Evolutionary conservation across 2,888 invertebrate genomes (phyloP).

Genomic region (Mellilla xanthometata): DNA sequence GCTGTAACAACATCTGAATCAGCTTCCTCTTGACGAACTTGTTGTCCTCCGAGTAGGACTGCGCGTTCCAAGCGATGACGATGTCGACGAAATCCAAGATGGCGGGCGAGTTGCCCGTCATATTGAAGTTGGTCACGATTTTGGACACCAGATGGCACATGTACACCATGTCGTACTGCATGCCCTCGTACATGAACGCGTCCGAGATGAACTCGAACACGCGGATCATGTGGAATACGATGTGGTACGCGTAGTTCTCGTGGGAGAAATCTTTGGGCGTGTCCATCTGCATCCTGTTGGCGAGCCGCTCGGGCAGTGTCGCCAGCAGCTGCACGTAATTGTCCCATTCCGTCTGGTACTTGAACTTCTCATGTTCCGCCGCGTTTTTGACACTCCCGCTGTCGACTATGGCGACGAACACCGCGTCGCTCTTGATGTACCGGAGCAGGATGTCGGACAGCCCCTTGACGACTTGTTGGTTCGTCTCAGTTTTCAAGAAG

Average conservation of each 20-base stretch:
- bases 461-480: constrained; percentile 49
- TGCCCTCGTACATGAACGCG: constrained; percentile 47
- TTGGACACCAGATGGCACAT: constrained; percentile 84
- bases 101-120: constrained; percentile 63
- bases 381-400: constrained; percentile 45
- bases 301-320: constrained; percentile 87
- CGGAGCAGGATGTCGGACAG: constrained; percentile 67
- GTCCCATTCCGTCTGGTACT: constrained; percentile 63
- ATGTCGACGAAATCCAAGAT: constrained; percentile 79
- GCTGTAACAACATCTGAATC: constrained; percentile 75
- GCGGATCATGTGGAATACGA: constrained; percentile 84
- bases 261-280: constrained; percentile 82
- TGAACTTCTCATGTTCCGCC: constrained; percentile 28
- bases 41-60: constrained; percentile 45
- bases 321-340: constrained; percentile 83
- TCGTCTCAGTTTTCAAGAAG: constrained; percentile 66
- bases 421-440: constrained; percentile 80
- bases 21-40: constrained; percentile 63
- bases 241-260: constrained; percentile 79
- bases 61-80: constrained; percentile 76
- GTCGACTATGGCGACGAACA: constrained; percentile 77
- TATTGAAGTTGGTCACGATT: constrained; percentile 81
- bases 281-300: constrained; percentile 84
- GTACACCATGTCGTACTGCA: constrained; percentile 61
- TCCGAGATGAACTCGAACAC: constrained; percentile 84